Base-by-base conservation (phyloP, 2,888 invertebrate genomes). In the Elegia similella region DNA sequence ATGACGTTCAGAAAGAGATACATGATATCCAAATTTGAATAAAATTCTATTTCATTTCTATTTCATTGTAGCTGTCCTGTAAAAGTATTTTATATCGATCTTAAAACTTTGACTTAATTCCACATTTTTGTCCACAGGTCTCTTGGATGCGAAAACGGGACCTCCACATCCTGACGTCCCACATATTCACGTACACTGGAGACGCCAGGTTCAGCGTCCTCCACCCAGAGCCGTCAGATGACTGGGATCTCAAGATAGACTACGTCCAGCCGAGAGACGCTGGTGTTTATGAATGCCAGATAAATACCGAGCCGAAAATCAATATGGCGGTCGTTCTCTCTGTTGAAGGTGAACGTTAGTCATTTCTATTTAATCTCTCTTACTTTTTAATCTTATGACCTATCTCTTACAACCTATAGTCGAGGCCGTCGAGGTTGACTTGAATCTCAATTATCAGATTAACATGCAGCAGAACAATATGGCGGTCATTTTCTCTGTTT, bases 301-400 rank as follows among this genome's bases (percentile, higher is more conserved):
- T 97, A 69, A 97, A 97, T 87, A 97, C 96, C 0, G 97, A 97
- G 80, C 97, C 97, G 16, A 97, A 97, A 85, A 95, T 97, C 82
- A 97, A 96, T 86, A 94, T 96, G 93, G 96, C 96, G 47, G 94
- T 97, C 73, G 86, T 93, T 75, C 92, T 97, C 59, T 94, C 93
- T 73, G 95, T 97, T 56, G 96, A 96, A 94, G 96, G 97, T 97
- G 57, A 56, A 55, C 12, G 7, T 47, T 56, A 54, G 23, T 52
- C 12, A n/a, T 38, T 38, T 38, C 12, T n/a, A 10, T n/a, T 38
- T n/a, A 12, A 12, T 38, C 38, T 38, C 12, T 34, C 34, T 38
- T 12, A 3, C 23, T 23, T 23, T 23, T 23, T 23, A n/a, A 2
- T 23, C 23, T 23, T 23, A 23, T 5, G 23, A 5, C 5, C 23